These are phyloP conservation scores for Entomobrya proxima DNA, from an alignment of 2,888 invertebrate genomes.

Conservation along the genomic window DNA sequence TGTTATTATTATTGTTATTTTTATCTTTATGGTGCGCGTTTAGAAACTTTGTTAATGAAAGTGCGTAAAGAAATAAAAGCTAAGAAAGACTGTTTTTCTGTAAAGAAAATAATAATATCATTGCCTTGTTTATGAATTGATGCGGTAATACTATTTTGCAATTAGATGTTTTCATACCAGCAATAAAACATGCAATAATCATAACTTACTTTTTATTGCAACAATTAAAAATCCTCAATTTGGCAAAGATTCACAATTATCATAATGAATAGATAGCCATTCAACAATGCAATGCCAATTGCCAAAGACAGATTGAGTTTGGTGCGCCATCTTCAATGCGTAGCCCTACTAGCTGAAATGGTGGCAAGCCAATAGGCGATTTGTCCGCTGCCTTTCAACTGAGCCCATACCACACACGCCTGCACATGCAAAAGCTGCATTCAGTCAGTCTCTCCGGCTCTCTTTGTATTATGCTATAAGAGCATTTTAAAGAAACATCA, in stretches of 20 bases:
- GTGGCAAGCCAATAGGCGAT: background rate
- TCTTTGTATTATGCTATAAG: conserved; percentile 15
- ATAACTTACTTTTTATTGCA: background rate
- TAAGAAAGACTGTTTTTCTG: conserved; percentile 42
- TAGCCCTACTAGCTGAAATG: background rate
- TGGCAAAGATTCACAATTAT: background rate
- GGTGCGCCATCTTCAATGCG: conserved; percentile 23
- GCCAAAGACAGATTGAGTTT: background rate
- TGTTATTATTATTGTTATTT: background rate
- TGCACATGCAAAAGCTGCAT: background rate
- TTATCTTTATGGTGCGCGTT: background rate
- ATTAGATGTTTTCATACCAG: background rate
- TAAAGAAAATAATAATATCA: too few relatives aligned
- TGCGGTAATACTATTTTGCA: background rate
- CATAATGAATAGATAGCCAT: background rate
- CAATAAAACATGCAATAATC: background rate
- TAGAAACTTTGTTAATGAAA: conserved; percentile 18
- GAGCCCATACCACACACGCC: conserved; percentile 53
- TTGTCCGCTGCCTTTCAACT: conserved; percentile 51
- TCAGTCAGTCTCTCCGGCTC: conserved; percentile 48
- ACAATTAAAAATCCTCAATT: background rate
- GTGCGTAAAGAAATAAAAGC: background rate
- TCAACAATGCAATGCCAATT: background rate
- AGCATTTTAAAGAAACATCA: background rate
- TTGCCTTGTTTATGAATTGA: background rate